A percentile compares a stretch with the other conserved stretches of the same genome.
Evolutionary conservation across 1,140 invertebrate species (phyloP).

Genomic region (Sipha flava): DNA sequence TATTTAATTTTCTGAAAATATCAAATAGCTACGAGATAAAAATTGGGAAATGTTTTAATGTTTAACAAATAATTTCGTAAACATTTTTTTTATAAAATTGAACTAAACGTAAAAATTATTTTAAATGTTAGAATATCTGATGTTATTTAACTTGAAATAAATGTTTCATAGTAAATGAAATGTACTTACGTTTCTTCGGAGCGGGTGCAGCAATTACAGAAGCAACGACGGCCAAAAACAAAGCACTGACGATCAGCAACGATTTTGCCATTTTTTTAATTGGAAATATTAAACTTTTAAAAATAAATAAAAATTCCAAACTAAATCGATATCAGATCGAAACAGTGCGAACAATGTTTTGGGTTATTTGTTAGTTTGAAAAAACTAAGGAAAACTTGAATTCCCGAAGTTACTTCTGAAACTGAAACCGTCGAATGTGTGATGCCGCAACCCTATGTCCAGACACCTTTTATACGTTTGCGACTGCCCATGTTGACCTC

Average conservation of each 20-base stretch:
- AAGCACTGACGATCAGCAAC: conserved; percentile 16
- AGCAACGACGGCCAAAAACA: conserved; percentile 27
- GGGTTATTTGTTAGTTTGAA: background rate
- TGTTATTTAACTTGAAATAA: no score
- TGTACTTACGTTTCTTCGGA: conserved; percentile 18
- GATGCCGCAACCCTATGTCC: conserved; percentile 11
- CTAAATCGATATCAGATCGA: conserved; percentile 15
- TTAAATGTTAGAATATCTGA: no score
- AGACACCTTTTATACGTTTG: background rate
- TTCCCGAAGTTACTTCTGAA: conserved; percentile 16
- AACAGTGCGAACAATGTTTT: background rate
- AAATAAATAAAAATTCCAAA: conserved; percentile 1
- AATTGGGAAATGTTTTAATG: no score
- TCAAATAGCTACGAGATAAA: no score
- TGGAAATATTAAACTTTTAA: background rate
- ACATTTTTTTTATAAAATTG: no score
- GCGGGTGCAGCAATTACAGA: conserved; percentile 15
- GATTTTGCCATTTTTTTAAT: conserved; percentile 19
- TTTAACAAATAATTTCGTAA: no score
- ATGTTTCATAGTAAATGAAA: no score
- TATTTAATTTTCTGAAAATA: no score
- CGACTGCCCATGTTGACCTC: background rate
- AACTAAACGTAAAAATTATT: no score
- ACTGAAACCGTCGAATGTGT: conserved; percentile 27
- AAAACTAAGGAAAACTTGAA: background rate